Conservation (phyloP, 2,797 vertebrate genomes). For the Apodemus agrarius region DNA sequence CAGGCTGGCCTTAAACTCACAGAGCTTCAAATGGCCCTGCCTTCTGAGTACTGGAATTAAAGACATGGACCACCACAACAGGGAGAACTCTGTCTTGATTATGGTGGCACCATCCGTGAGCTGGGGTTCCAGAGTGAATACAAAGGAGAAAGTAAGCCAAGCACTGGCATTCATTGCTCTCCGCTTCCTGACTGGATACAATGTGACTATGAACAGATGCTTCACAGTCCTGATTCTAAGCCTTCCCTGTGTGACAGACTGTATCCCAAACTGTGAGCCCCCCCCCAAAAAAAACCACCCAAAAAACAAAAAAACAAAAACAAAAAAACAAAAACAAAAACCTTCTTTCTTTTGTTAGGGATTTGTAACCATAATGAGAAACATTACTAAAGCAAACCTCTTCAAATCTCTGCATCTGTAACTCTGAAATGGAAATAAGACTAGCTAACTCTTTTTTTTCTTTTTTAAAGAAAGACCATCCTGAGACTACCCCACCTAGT, state of each 20-base stretch:
- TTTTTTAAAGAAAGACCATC: background rate
- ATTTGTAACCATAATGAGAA: background rate
- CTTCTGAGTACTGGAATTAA: background rate
- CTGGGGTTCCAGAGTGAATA: background rate
- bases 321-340: background rate
- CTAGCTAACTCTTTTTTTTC: background rate
- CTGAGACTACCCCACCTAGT: no score
- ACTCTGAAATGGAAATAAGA: conserved; percentile 17
- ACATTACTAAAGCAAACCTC: background rate
- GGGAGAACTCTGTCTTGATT: background rate
- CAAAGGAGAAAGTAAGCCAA: background rate
- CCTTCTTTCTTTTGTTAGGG: background rate
- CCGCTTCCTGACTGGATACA: background rate
- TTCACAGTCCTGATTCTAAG: background rate
- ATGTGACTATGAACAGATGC: background rate
- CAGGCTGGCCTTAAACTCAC: background rate
- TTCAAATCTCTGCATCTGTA: background rate
- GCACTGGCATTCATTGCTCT: background rate
- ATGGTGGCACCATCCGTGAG: background rate
- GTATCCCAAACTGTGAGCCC: background rate
- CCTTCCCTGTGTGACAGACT: no score
- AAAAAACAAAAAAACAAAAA: no score
- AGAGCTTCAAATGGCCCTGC: background rate
- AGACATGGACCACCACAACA: background rate
- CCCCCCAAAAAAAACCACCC: no score